A percentile compares a stretch with the other conserved stretches of the same genome.
phyloP scores from a whole-genome alignment of 2,113 vertebrate genomes.

The Synchiropus splendidus region DNA sequence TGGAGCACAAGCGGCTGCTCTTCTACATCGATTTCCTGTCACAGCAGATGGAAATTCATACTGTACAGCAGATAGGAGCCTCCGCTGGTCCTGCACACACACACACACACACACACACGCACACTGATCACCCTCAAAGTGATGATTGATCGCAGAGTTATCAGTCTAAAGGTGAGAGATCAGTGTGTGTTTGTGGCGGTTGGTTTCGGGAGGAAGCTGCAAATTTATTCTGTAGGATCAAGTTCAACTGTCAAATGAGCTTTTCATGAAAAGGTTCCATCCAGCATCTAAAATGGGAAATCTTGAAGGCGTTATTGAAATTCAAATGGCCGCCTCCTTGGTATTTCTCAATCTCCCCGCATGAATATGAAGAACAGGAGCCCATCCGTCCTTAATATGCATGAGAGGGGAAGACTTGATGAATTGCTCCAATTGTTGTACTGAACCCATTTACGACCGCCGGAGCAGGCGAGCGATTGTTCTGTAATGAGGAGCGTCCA shows the following conservation, averaged over 20 bases:
- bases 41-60: conserved; percentile 49
- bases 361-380: conserved; percentile 55
- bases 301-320: conserved; percentile 49
- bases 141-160: conserved; percentile 31
- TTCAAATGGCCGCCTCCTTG: conserved; percentile 57
- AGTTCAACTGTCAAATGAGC: conserved; percentile 34
- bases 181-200: no score
- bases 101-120: conserved; percentile 4
- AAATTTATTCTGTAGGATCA: no score
- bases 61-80: conserved; percentile 40
- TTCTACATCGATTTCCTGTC: conserved; percentile 58
- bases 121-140: conserved; percentile 18
- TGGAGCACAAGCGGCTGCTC: conserved; percentile 40
- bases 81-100: no score
- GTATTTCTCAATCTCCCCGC: no score
- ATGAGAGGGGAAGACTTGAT: conserved; percentile 52
- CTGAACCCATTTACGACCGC: conserved; percentile 39
- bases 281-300: no score
- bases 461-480: conserved; percentile 50
- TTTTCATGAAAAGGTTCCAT: conserved; percentile 30
- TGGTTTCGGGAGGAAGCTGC: no score
- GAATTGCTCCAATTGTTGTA: conserved; percentile 46
- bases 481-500: conserved; percentile 46
- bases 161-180: no score
- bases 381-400: conserved; percentile 44